phyloP scores from a whole-genome alignment of 2,888 invertebrate species.

The Cryptocephalus primarius region DNA sequence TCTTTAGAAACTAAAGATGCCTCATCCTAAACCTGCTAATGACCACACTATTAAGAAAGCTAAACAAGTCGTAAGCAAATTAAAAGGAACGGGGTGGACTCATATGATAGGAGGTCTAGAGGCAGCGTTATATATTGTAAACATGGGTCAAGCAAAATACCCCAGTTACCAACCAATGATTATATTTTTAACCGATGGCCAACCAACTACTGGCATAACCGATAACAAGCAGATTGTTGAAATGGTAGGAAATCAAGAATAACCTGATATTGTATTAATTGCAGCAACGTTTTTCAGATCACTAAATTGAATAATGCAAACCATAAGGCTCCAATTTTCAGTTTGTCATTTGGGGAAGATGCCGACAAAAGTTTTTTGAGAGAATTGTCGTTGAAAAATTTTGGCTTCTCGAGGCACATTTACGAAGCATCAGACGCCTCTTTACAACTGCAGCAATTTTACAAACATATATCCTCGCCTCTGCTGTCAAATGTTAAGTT shows the following conservation, averaged over 20 bases:
- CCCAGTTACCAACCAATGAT: constrained; percentile 46
- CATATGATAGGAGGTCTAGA: constrained; percentile 56
- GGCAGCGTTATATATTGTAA: constrained; percentile 35
- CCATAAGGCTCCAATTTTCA: constrained; percentile 40
- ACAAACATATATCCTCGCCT: constrained; percentile 54
- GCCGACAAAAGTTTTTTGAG: constrained; percentile 54
- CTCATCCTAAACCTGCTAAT: constrained; percentile 44
- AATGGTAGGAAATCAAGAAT: constrained; percentile 25
- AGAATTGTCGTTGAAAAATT: constrained; percentile 49
- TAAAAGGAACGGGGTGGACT: constrained; percentile 50
- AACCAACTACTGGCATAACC: constrained; percentile 49
- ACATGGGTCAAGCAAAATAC: constrained; percentile 17
- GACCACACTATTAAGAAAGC: constrained; percentile 47
- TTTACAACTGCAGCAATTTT: constrained; percentile 52
- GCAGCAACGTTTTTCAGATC: constrained; percentile 17
- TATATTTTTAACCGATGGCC: constrained; percentile 55
- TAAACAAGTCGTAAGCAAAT: constrained; percentile 43
- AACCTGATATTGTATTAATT: neutral
- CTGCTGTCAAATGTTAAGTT: constrained; percentile 52
- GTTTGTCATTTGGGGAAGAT: constrained; percentile 55
- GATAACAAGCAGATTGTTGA: constrained; percentile 37
- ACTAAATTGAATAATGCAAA: constrained; percentile 4
- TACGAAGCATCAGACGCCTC: constrained; percentile 56
- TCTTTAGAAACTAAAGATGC: constrained; percentile 26
- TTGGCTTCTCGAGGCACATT: constrained; percentile 55